Percentiles rank a stretch among this genome's conserved stretches.
phyloP scores from a whole-genome alignment of 1,140 invertebrate genomes.

The Diorhabda sublineata region DNA sequence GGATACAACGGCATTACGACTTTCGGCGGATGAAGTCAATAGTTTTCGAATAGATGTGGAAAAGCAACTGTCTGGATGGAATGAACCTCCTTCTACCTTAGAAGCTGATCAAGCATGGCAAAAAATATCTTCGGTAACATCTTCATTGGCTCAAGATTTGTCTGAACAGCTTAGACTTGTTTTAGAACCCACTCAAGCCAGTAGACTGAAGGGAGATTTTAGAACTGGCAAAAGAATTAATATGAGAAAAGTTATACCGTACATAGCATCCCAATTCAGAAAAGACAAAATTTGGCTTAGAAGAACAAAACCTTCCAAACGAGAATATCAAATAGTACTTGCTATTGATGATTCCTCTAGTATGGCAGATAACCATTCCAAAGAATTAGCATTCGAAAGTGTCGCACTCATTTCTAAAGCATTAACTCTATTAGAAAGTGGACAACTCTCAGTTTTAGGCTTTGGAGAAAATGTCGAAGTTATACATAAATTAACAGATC shows the following conservation, averaged over 20 bases:
- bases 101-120: slow-evolving; percentile 57
- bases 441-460: slow-evolving; percentile 84
- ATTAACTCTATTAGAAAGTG: slow-evolving; percentile 87
- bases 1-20: slow-evolving; percentile 24
- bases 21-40: slow-evolving; percentile 37
- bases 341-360: slow-evolving; percentile 97
- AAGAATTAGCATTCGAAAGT: slow-evolving; percentile 91
- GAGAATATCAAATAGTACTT: slow-evolving; percentile 94
- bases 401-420: slow-evolving; percentile 87
- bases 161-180: slow-evolving; percentile 92
- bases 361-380: slow-evolving; percentile 86
- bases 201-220: slow-evolving; percentile 88
- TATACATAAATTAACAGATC: slow-evolving; percentile 80
- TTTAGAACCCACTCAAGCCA: slow-evolving; percentile 90
- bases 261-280: slow-evolving; percentile 97
- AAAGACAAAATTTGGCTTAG: slow-evolving; percentile 99
- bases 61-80: slow-evolving; percentile 55
- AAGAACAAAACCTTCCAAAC: slow-evolving; percentile 89
- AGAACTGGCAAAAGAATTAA: slow-evolving; percentile 95
- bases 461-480: slow-evolving; percentile 86
- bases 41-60: slow-evolving; percentile 51
- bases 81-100: slow-evolving; percentile 46
- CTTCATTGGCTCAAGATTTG: slow-evolving; percentile 75
- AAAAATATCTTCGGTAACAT: slow-evolving; percentile 57
- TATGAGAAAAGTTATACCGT: slow-evolving; percentile 97